phyloP scores from a whole-genome alignment of 2,113 vertebrate genomes.

The Centropus unirufus region DNA sequence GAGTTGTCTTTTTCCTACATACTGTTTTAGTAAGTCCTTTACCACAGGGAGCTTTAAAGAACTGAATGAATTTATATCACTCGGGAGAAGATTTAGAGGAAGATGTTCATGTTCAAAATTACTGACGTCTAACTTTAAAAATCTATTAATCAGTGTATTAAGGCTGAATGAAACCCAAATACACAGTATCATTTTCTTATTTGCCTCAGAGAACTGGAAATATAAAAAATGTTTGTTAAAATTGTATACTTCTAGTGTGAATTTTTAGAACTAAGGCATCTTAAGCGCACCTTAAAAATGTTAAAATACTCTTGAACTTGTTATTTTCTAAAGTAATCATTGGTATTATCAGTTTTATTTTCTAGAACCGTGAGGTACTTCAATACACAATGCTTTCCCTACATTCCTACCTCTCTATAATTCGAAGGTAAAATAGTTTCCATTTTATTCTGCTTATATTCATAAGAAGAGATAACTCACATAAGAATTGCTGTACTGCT shows the following conservation, averaged over 20 bases:
- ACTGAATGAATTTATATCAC: not conserved
- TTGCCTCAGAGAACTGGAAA: not conserved
- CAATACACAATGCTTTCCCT: not conserved
- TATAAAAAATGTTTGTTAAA: not conserved
- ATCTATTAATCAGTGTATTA: not conserved
- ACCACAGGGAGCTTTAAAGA: not conserved
- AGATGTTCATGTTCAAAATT: not conserved
- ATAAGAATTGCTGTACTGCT: not conserved
- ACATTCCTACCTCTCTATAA: not conserved
- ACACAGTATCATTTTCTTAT: not conserved
- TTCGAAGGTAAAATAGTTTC: not conserved
- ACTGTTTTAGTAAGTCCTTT: not conserved
- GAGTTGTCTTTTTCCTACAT: not conserved
- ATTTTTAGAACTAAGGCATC: not conserved
- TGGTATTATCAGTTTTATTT: not conserved
- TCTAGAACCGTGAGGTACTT: not conserved
- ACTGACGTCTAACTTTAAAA: not conserved
- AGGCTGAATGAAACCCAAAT: not conserved
- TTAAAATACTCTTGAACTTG: not conserved
- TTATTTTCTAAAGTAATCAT: not conserved
- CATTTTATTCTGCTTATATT: not conserved
- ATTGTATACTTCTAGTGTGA: not conserved
- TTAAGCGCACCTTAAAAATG: not conserved
- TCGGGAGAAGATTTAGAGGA: not conserved
- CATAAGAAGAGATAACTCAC: not conserved